phyloP scores from a whole-genome alignment of 1,140 invertebrate species.

The Diachasmimorpha longicaudata region DNA sequence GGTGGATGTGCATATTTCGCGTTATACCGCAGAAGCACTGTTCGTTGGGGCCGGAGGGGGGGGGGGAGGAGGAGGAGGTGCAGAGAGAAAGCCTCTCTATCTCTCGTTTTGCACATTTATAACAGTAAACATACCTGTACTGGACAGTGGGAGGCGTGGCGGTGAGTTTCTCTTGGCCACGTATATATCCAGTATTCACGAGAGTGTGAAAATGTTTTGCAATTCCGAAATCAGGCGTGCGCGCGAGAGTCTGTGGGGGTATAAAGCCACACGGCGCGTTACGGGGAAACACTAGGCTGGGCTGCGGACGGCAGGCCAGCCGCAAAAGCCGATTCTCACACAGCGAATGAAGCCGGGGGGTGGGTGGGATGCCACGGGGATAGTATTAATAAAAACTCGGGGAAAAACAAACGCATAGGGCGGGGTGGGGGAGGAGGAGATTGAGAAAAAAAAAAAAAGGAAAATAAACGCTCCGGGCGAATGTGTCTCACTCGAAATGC shows the following conservation, averaged over 20 bases:
- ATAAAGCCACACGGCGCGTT: constrained; percentile 16
- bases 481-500: background rate
- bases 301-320: constrained; percentile 45
- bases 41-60: background rate
- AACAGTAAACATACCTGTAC: background rate
- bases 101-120: background rate
- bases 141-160: constrained; percentile 14
- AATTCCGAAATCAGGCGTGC: constrained; percentile 58
- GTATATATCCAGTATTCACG: constrained; percentile 43
- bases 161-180: background rate
- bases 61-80: no score
- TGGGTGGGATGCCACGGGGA: background rate
- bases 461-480: background rate
- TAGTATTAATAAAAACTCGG: constrained; percentile 29
- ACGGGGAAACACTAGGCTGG: constrained; percentile 33
- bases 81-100: background rate
- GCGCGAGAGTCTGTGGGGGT: constrained; percentile 28
- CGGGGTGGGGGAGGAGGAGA: background rate
- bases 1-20: background rate
- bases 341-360: constrained; percentile 35
- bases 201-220: constrained; percentile 63
- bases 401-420: constrained; percentile 6
- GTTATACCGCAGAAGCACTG: background rate
- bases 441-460: background rate
- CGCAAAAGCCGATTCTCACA: constrained; percentile 55